Percentiles rank a stretch among this genome's conserved stretches.
Evolutionary conservation across 2,113 vertebrate genomes (phyloP).

Genomic region (Plecotus auritus): DNA sequence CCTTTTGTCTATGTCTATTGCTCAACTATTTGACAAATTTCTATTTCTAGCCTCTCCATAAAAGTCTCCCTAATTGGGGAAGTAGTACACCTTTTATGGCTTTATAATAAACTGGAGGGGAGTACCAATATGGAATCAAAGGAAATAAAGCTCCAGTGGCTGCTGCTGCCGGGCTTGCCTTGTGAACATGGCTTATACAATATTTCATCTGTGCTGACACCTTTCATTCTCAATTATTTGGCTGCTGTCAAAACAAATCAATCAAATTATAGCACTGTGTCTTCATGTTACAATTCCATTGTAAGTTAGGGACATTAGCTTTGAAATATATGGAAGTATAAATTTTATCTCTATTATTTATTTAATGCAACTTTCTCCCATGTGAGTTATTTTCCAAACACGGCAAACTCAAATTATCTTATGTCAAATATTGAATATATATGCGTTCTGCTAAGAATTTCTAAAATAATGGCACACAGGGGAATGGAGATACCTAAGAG

Average conservation of each 20-base stretch:
- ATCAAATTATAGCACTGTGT: constrained; percentile 96
- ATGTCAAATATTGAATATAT: constrained; percentile 80
- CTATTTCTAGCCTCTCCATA: constrained; percentile 70
- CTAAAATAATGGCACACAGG: constrained; percentile 74
- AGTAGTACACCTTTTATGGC: constrained; percentile 76
- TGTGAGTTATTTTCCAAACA: constrained; percentile 87
- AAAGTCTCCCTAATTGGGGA: constrained; percentile 74
- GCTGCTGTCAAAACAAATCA: constrained; percentile 99
- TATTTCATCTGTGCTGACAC: constrained; percentile 94
- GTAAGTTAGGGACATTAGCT: constrained; percentile 92
- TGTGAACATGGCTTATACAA: constrained; percentile 87
- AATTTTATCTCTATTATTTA: constrained; percentile 97
- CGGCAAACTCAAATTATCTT: constrained; percentile 90
- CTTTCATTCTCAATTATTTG: constrained; percentile 99
- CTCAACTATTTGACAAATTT: constrained; percentile 75
- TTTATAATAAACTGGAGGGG: constrained; percentile 92
- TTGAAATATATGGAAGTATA: constrained; percentile 92
- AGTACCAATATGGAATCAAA: constrained; percentile 89
- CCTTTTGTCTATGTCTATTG: constrained; percentile 68
- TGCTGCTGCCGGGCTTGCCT: constrained; percentile 90
- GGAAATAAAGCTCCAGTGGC: constrained; percentile 90
- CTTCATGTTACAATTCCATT: constrained; percentile 92
- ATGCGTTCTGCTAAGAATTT: constrained; percentile 70
- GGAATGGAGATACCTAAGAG: constrained; percentile 56
- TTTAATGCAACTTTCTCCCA: constrained; percentile 87